Evolutionary conservation across 1,140 invertebrate species (phyloP).

Genomic region (Globodera rostochiensis): DNA sequence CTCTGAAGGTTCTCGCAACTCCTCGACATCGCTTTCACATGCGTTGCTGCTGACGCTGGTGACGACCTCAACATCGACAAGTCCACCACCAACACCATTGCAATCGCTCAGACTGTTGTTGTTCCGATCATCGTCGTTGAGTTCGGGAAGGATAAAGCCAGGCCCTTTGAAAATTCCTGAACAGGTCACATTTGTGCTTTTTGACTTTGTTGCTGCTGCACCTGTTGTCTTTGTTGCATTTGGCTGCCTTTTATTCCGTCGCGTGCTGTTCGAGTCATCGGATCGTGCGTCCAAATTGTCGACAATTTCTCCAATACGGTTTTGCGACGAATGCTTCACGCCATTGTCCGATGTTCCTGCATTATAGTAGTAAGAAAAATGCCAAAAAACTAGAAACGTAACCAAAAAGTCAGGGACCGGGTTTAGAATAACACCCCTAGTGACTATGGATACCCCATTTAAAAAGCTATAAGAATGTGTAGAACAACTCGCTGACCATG

Average conservation of each 20-base stretch:
- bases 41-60: not conserved
- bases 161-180: slow-evolving; percentile 6
- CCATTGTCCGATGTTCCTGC: slow-evolving; percentile 14
- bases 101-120: slow-evolving; percentile 8
- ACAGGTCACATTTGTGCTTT: not conserved
- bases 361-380: not conserved
- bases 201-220: not conserved
- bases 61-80: slow-evolving; percentile 7
- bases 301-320: not conserved
- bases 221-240: not conserved
- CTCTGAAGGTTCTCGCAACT: not conserved
- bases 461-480: too few species aligned
- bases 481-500: too few species aligned
- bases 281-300: too few species aligned
- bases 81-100: slow-evolving; percentile 1
- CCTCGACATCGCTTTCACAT: slow-evolving; percentile 8
- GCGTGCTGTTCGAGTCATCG: too few species aligned
- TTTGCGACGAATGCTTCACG: not conserved
- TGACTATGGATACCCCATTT: too few species aligned
- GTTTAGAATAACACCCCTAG: too few species aligned
- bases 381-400: not conserved
- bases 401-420: too few species aligned
- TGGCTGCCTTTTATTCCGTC: not conserved
- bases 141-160: slow-evolving; percentile 24
- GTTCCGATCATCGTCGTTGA: not conserved